These are phyloP conservation scores for Byasa hedistus DNA, from an alignment of 2,888 invertebrate species.

Conservation along the genomic window DNA sequence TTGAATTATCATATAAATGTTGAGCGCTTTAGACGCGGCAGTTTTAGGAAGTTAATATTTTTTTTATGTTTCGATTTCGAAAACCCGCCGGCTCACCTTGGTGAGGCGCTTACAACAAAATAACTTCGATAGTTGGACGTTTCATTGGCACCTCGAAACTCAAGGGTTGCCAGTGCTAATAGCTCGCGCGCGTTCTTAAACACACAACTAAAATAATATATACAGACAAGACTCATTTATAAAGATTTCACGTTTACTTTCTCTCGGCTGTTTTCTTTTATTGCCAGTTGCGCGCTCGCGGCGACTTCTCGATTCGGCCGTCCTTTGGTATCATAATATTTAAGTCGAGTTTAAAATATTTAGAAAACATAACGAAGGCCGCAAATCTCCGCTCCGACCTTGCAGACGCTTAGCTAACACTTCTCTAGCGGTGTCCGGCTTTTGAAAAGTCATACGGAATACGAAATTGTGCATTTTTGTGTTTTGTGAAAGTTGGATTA, in stretches of 20 bases:
- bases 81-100: slow-evolving; percentile 36
- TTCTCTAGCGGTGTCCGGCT: slow-evolving; percentile 34
- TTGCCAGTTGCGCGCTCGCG: slow-evolving; percentile 40
- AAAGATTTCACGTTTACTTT: slow-evolving; percentile 69
- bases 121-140: slow-evolving; percentile 8
- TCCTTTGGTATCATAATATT: slow-evolving; percentile 31
- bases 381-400: slow-evolving; percentile 41
- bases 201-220: slow-evolving; percentile 36
- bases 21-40: too few species aligned
- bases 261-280: slow-evolving; percentile 54
- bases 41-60: slow-evolving; percentile 28
- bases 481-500: too few species aligned
- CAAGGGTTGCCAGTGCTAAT: too few species aligned
- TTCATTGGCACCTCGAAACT: too few species aligned
- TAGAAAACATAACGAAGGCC: slow-evolving; percentile 33
- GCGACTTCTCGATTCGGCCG: slow-evolving; percentile 35
- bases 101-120: slow-evolving; percentile 29
- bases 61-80: slow-evolving; percentile 22
- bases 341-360: slow-evolving; percentile 30
- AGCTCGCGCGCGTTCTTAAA: slow-evolving; percentile 33
- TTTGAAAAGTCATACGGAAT: too few species aligned
- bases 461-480: too few species aligned
- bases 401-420: slow-evolving; percentile 43
- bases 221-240: slow-evolving; percentile 45
- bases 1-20: too few species aligned